These are phyloP conservation scores for Chlamydotis undulata DNA, from an alignment of 2,113 vertebrate genomes.

Conservation along the genomic window DNA sequence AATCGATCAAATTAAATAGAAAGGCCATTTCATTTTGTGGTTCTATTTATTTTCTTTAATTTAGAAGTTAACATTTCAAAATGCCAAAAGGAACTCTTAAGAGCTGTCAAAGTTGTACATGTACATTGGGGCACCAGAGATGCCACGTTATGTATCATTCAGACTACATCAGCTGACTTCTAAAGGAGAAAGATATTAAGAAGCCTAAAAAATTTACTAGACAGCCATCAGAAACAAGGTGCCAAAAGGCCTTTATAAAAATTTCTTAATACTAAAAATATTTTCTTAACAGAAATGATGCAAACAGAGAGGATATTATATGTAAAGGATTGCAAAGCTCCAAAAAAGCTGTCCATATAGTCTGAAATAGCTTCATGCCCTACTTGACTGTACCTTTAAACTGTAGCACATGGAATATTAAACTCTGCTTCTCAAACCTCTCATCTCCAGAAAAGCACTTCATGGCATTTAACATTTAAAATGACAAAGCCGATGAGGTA, in stretches of 20 bases:
- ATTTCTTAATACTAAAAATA: background rate
- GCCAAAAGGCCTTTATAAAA: background rate
- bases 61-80: background rate
- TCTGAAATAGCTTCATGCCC: background rate
- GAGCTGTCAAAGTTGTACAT: background rate
- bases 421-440: background rate
- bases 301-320: background rate
- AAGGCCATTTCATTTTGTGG: background rate
- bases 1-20: background rate
- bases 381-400: background rate
- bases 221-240: background rate
- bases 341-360: background rate
- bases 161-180: background rate
- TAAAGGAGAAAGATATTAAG: background rate
- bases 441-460: background rate
- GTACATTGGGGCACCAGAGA: background rate
- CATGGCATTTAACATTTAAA: background rate
- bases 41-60: background rate
- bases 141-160: background rate
- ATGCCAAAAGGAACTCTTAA: background rate
- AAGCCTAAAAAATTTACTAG: background rate
- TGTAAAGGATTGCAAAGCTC: background rate
- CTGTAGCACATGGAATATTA: background rate
- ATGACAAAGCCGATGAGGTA: background rate
- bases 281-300: background rate